Conservation (phyloP, 1,140 invertebrate species). For the Carposina sasakii region DNA sequence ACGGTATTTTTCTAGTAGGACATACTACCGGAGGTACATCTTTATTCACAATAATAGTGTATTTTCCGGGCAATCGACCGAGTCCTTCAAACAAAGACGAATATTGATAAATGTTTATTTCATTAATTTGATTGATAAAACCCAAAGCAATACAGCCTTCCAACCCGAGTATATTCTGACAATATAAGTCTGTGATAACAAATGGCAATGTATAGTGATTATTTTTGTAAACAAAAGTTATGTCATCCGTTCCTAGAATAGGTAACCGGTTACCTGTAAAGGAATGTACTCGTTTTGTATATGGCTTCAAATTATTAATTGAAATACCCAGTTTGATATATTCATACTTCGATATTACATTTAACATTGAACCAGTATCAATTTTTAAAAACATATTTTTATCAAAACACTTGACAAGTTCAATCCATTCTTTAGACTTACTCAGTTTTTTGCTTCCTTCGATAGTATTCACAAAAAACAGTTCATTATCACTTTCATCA, state of each 20-base stretch:
- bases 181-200: conserved; percentile 1
- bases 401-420: conserved; percentile 3
- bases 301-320: background rate
- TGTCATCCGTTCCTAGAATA: background rate
- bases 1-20: conserved; percentile 13
- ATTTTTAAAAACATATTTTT: background rate
- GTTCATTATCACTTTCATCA: too few relatives aligned
- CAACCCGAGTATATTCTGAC: conserved; percentile 5
- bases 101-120: conserved; percentile 10
- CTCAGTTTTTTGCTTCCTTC: too few relatives aligned
- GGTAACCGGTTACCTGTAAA: background rate
- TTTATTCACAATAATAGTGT: conserved; percentile 12
- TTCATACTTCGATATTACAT: conserved; percentile 1
- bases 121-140: background rate
- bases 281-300: conserved; percentile 1
- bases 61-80: conserved; percentile 14
- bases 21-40: conserved; percentile 9
- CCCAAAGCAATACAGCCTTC: conserved; percentile 1
- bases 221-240: background rate
- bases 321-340: conserved; percentile 3
- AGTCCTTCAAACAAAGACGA: conserved; percentile 14
- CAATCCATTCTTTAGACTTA: conserved; percentile 8
- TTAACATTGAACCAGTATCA: conserved; percentile 7
- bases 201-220: background rate
- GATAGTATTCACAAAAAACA: too few relatives aligned